phyloP scores from a whole-genome alignment of 2,797 vertebrate genomes.

The Anguilla megastoma region DNA sequence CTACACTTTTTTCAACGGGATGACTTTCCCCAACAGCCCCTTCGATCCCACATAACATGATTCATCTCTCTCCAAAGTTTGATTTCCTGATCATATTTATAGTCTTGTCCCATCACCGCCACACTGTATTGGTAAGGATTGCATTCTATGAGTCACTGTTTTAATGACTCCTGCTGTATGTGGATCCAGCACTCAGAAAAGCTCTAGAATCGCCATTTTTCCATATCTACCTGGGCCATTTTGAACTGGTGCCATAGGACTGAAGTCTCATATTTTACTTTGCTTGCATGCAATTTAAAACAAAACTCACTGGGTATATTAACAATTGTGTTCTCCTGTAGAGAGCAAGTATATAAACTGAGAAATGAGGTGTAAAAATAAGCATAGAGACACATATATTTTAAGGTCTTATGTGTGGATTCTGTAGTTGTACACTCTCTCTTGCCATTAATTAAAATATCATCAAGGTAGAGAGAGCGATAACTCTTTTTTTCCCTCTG shows the following conservation, averaged over 20 bases:
- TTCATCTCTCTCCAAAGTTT: neutral
- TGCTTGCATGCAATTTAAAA: neutral
- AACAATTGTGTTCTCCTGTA: neutral
- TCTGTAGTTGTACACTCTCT: neutral
- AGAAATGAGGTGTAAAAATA: neutral
- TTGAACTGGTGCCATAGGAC: neutral
- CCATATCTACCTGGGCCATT: neutral
- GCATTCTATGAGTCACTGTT: neutral
- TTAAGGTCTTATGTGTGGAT: neutral
- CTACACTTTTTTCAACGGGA: neutral
- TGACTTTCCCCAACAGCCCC: neutral
- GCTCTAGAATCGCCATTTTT: neutral
- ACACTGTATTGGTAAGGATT: neutral
- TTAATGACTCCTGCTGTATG: neutral
- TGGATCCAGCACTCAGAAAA: neutral
- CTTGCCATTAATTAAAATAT: slow-evolving; percentile 6
- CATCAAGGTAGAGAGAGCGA: neutral
- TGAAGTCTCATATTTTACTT: neutral
- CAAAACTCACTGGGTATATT: neutral
- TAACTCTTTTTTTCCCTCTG: neutral
- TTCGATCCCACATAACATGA: neutral
- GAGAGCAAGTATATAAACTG: neutral
- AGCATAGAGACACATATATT: neutral
- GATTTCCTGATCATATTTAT: neutral
- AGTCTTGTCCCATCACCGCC: neutral